Base-by-base conservation (phyloP, 2,888 invertebrate genomes). In the Mythimna pallens region DNA sequence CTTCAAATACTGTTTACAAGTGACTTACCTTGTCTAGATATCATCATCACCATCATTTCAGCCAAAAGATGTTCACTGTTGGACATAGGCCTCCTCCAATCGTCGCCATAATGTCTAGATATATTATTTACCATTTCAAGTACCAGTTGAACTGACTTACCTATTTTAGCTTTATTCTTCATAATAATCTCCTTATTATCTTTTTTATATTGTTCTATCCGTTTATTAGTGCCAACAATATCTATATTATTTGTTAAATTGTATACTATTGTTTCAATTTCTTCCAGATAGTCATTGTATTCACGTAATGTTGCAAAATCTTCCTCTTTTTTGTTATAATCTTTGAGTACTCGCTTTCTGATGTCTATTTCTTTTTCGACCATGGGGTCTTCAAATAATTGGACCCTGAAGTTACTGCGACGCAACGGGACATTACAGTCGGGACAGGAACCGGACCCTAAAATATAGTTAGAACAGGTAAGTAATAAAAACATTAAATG, bases 331-430 rank as follows among this genome's bases (percentile, higher is more conserved):
- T 99, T 99, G 90, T 99, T 99, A 90, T 98, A 99, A 93, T 99
- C 99, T 85, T 98, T 97, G 17, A 99, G 94, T 34, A 99, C 97
- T 84, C 98, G 97, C 91, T 98, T 98, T 47, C 99, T 96, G 79
- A 99, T 99, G 89, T 99, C 99, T 12, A 99, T 98, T 96, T 99
- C 99, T 92, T 99, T 99, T 93, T 99, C 99, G 0, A 99, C 98
- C 95, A 97, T 97, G 0, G 99, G 97, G 96, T 99, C 99, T 96
- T 99, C 99, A 91, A 99, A 99, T 25, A 99, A 96, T 91, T 99
- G 99, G 8, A 99, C 97, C 68, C 99, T 97, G 91, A 99, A 99
- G 91, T 99, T 99, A 88, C 97, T 98, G 86, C 99, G 97, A 3
- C 99, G 97, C 34, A 99, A 94, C 0, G 99, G 98, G 25, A 98